These are phyloP conservation scores for Trogon surrucura DNA, from an alignment of 2,113 vertebrate species.

Conservation along the genomic window DNA sequence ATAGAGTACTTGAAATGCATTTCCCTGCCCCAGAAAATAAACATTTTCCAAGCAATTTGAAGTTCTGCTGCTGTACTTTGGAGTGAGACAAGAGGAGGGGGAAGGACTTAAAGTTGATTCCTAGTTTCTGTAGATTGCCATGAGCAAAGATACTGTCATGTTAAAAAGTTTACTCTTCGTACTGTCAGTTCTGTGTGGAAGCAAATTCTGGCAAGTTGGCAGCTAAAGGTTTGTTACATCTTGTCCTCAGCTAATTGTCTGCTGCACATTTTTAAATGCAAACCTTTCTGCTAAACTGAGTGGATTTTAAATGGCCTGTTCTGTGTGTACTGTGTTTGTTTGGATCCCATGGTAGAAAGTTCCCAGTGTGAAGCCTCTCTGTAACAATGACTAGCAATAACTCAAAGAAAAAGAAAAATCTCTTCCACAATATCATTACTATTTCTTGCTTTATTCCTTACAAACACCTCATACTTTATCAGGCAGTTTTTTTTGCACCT, in stretches of 20 bases:
- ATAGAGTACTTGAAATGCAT: not conserved
- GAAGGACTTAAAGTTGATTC: too few species aligned
- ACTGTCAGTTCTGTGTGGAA: not conserved
- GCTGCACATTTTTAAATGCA: not conserved
- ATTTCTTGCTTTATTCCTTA: constrained; percentile 10
- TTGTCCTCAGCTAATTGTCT: not conserved
- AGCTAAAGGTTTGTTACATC: not conserved
- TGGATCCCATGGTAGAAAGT: not conserved
- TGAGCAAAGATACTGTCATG: too few species aligned
- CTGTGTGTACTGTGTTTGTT: not conserved
- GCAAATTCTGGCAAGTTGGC: not conserved
- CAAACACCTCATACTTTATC: not conserved
- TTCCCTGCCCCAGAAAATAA: not conserved
- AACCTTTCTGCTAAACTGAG: not conserved
- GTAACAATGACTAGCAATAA: not conserved
- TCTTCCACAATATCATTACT: not conserved
- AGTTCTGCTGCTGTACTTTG: not conserved
- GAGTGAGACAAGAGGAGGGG: not conserved
- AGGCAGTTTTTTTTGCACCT: not conserved
- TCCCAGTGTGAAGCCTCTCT: not conserved
- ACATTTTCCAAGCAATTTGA: not conserved
- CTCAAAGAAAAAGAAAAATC: not conserved
- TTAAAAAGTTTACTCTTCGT: not conserved
- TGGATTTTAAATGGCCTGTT: not conserved
- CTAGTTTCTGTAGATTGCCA: too few species aligned